Evolutionary conservation across 2,113 vertebrate species (phyloP), one percentile per base, ranked within the genome.

Genomic region (Panthera uncia): DNA sequence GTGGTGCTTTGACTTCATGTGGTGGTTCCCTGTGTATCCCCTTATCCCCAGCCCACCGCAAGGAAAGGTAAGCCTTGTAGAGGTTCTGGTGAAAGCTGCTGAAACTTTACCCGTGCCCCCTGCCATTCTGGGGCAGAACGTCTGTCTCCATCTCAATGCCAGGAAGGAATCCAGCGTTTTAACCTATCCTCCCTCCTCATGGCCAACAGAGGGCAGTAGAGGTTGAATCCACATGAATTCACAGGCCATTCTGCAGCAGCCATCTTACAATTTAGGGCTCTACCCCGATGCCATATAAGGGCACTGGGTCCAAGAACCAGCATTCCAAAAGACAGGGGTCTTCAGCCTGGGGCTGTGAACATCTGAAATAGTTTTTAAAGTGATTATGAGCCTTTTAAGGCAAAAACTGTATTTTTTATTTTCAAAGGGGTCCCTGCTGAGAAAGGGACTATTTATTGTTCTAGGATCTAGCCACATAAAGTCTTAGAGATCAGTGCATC

Each of bases 161-260:
- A 21, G 15, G 8, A 38, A 71, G 9, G 31, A 74, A 83, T n/a
- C 10, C 1, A 78, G 45, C 69, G 12, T 33, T 27, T 82, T 65
- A 69, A 83, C n/a, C 48, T 63, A 0, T 1, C 65, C 3, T 66
- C 48, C 19, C 31, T 33, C 12, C 41, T 66, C 19, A 4, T 57
- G 76, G 45, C 76, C 76, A 95, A 66, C 74, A 96, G 95, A 83
- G 82, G 93, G 95, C 41, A 65, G 50, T 41, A 79, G 82, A 93
- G 45, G 73, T 57, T 31, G 81, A 31, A 45, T 0, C 68, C 52
- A 21, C 57, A 18, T 41, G 86, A 31, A 36, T 0, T 82, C 36
- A 13, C 38, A 29, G 23, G 4, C 81, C 81, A 19, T 7, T 12
- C 23, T 29, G 36, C 31, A 6, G 9, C 16, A 1, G 52, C 87